Evolutionary conservation across 2,888 invertebrate species (phyloP), one percentile per base, ranked within the genome.

Genomic region (Pseudanteris insignis): DNA sequence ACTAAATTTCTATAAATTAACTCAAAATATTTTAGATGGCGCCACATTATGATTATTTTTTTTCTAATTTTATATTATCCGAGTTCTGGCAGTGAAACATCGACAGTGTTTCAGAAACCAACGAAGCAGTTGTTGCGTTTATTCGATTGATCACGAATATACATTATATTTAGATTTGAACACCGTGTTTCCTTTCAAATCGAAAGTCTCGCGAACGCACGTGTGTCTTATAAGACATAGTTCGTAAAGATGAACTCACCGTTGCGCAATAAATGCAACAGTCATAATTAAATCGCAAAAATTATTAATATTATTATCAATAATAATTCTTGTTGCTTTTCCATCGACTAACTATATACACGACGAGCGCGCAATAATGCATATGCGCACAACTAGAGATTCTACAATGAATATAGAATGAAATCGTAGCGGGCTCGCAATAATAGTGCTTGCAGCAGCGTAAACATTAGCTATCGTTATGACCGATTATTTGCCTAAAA

Each of bases 351-450:
- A 59, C 41, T 59, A 65, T 59, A 3, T 59, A 62, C 57, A 60
- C 47, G 38, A 36, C 44, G 46, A 32, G 18, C 38, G 29, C 33
- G 21, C 41, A 44, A 57, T 43, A 58, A 33, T 37, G 40, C 29
- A 21, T 33, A 21, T 3, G 18, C 53, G 33, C 43, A 55, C 54
- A 66, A 58, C 67, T 67, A 70, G 68, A 70, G 69, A 70, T 70
- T 68, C 71, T 70, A 65, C 59, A 51, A 63, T 65, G 67, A 64
- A 58, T 72, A 70, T 67, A 71, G 67, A 65, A 64, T 61, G 46
- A 67, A 65, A 59, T 55, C 37, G 59, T 59, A 62, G 58, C 44
- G 44, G 50, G 41, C 53, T 55, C 58, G 47, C 59, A 55, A 48
- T 57, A 48, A 50, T 63, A 63, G 43, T 60, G 33, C 37, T 55